Evolutionary conservation across 2,797 vertebrate species (phyloP), one percentile per base, ranked within the genome.

Genomic region (Moxostoma hubbsi): DNA sequence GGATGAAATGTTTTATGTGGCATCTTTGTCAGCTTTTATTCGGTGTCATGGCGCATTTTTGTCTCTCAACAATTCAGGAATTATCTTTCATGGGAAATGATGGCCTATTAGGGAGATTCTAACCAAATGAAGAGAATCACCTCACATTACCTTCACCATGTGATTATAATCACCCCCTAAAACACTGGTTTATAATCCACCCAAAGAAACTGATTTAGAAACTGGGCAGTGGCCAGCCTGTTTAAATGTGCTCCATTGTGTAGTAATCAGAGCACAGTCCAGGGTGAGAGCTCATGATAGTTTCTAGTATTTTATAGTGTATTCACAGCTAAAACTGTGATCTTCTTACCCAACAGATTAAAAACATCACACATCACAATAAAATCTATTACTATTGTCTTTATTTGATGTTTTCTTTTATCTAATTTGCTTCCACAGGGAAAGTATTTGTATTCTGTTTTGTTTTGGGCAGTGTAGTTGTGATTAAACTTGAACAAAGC

Each of bases 221-320:
- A 45, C 73, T 64, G 54, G 64, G 55, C 49, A 59, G 65, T 54
- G 18, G 73, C 59, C 75, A 72, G 71, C 50, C 57, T 45, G 58
- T 65, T 73, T 79, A 74, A 80, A 80, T 84, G 69, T 67, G 36
- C 55, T 55, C 69, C 57, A 62, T 82, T 88, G 68, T 84, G 53
- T 69, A 49, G 67, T 61, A 69, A 66, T 75, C 79, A 79, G 24
- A 74, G 64, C 69, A 50, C 18, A 11, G 61, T 58, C 9, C 62
- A 71, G 36, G 12, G 73, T 77, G 75, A 66, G 49, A 75, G n/a
- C 82, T 87, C 65, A 81, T 71, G 64, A 77, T 50, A 65, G 72
- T 81, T 73, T 63, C 61, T 36, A 73, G 50, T 53, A 53, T 76
- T 46, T 16, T 77, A 13, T 57, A 45, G 6, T 75, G 57, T 66